Evolutionary conservation across 2,888 invertebrate genomes (phyloP), one percentile per base, ranked within the genome.

Genomic region (Lissocephala sabroskyi): DNA sequence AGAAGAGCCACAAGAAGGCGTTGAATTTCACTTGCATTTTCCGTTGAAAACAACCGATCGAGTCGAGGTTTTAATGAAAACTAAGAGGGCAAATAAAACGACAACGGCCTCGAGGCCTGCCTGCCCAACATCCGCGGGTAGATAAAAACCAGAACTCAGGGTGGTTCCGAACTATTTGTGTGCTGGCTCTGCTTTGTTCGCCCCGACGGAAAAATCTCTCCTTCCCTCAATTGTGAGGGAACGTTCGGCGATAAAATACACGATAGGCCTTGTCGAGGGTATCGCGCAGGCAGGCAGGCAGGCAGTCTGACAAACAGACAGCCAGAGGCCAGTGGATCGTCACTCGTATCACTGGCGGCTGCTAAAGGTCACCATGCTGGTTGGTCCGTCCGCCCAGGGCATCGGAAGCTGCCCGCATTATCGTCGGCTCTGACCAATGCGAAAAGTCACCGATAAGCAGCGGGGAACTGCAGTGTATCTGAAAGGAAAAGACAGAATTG

Each of bases 341-440:
- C n/a, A 23, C 23, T 23, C 23, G 7, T 23, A 23, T 23, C 23
- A 3, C 23, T 5, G 23, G 7, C 23, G 3, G n/a, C 6, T 30
- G n/a, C 11, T 11, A 30, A 30, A 10, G 30, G 36, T 36, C 36
- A 16, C 23, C 7, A 23, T 39, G 3, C 19, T 17, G 39, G 39
- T 16, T 18, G 7, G 30, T 16, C 10, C 10, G 7, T n/a, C 10
- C n/a, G 18, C 10, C 16, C 14, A 33, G 33, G 10, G 16, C 7
- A 14, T 16, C 13, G 7, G n/a, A 37, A 37, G 50, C 51, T 44
- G 50, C 77, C 77, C 74, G 70, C 68, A 76, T 59, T 16, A 39
- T 26, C 4, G 37, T 5, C n/a, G 17, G 13, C 18, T 19, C 37
- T 5, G 4, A n/a, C 17, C 17, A 16, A 18, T 18, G 17, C 11